Percentiles rank a stretch among this genome's conserved stretches.
Conservation (phyloP, 2,113 vertebrate genomes). For the Tretioscincus oriximinensis region DNA sequence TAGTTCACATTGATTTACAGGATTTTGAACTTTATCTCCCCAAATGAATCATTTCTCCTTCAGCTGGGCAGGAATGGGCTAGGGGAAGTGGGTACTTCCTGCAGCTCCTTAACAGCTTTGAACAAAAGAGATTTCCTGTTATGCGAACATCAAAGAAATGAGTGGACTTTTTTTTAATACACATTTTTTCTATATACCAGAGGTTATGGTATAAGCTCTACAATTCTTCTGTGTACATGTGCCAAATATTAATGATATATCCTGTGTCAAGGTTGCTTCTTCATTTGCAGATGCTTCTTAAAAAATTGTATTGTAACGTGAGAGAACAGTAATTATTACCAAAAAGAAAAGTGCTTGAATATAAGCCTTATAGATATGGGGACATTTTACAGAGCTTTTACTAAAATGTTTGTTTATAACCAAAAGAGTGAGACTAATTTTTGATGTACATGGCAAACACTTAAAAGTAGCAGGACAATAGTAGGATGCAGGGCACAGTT, state of each 20-base stretch:
- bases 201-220: constrained; percentile 9
- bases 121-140: constrained; percentile 29
- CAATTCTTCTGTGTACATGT: constrained; percentile 21
- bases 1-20: constrained; percentile 26
- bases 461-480: not conserved
- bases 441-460: not conserved
- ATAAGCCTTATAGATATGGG: not conserved
- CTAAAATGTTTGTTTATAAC: not conserved
- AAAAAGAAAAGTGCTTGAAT: constrained; percentile 19
- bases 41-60: constrained; percentile 17
- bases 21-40: constrained; percentile 30
- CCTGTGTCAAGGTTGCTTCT: constrained; percentile 2
- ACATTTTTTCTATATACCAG: constrained; percentile 21
- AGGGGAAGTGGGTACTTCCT: not conserved
- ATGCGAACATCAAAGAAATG: constrained; percentile 35
- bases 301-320: constrained; percentile 17
- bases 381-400: not conserved
- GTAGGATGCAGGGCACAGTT: not conserved
- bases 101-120: constrained; percentile 35
- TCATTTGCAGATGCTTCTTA: not conserved
- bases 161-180: constrained; percentile 36
- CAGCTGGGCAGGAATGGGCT: constrained; percentile 8
- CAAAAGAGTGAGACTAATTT: not conserved
- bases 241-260: constrained; percentile 32
- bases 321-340: not conserved